Evolutionary conservation across 2,888 invertebrate species (phyloP), one percentile per base, ranked within the genome.

Genomic region (Orgyia antiqua): DNA sequence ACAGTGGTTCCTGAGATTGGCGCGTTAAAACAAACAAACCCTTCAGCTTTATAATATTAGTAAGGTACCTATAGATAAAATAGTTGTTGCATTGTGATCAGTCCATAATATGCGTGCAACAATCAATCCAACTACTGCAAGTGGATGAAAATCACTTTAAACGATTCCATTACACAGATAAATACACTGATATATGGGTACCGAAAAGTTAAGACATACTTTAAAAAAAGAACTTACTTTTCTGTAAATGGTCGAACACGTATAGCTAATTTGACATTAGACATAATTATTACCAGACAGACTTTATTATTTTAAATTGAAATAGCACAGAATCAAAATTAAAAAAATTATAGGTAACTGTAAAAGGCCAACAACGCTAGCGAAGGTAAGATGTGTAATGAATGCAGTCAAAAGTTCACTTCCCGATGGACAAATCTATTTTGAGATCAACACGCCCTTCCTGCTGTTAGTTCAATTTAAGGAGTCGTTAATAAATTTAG

Each of bases 241-340:
- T 88, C 86, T 11, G 90, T 90, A 58, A 91, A 84, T 8, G 91
- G 91, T 45, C 91, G 79, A 13, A 91, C 87, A 51, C 91, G 76
- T 29, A 91, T 87, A 10, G 89, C 90, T 54, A 91, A 88, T 63
- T 90, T 91, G 30, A 91, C 88, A 48, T 88, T 88, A 20, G 89
- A 88, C 91, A 91, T 91, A 33, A n/a, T n/a, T n/a, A 43, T 46
- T 17, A 19, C 37, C 11, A 11, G 8, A n/a, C 10, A 21, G 6
- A 23, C 23, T 11, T 11, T 2, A n/a, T 20, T 9, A 20, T 9
- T 7, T 19, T 11, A n/a, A 20, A 8, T 6, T 20, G n/a, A 6
- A n/a, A 10, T 4, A 6, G 6, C 3, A 18, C 17, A 29, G 15
- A 0, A 24, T 21, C 10, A 6, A 13, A n/a, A 8, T 18, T 5